phyloP scores from a whole-genome alignment of 1,140 invertebrate genomes.

The Drosophila nikananu region DNA sequence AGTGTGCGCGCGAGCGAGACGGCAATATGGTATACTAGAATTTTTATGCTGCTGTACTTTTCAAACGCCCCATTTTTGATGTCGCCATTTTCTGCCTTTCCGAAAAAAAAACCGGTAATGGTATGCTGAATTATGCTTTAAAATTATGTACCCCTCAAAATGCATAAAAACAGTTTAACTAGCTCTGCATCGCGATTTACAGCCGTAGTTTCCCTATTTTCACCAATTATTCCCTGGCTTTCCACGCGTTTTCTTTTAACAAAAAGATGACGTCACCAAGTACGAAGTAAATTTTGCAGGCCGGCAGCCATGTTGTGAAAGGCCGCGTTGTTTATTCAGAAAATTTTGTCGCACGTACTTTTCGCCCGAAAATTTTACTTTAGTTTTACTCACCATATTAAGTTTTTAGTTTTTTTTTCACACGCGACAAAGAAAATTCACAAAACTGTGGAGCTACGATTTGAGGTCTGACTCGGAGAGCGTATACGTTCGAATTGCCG shows the following conservation, averaged over 20 bases:
- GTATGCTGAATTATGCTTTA: too few relatives aligned
- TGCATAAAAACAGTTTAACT: not conserved
- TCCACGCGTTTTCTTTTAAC: slow-evolving; percentile 1
- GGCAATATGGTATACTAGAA: slow-evolving; percentile 18
- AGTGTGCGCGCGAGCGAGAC: slow-evolving; percentile 17
- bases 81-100: slow-evolving; percentile 8
- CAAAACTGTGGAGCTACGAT: slow-evolving; percentile 52
- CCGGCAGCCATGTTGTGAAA: slow-evolving; percentile 24
- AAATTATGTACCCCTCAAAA: not conserved
- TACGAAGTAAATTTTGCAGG: slow-evolving; percentile 2
- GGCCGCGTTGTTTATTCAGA: not conserved
- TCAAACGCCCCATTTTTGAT: slow-evolving; percentile 2
- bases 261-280: slow-evolving; percentile 61
- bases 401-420: slow-evolving; percentile 53
- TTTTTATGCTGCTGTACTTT: slow-evolving; percentile 25
- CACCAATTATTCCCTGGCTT: not conserved
- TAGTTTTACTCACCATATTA: slow-evolving; percentile 68
- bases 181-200: not conserved
- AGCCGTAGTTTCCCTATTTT: too few relatives aligned
- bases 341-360: too few relatives aligned
- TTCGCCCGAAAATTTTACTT: not conserved
- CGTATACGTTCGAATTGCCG: slow-evolving; percentile 74
- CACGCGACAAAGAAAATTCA: slow-evolving; percentile 63
- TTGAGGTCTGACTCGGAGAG: slow-evolving; percentile 58
- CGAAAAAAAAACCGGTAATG: not conserved